Conservation (phyloP, 92 coral and sea anemone genomes). For the Heteractis magnifica region DNA sequence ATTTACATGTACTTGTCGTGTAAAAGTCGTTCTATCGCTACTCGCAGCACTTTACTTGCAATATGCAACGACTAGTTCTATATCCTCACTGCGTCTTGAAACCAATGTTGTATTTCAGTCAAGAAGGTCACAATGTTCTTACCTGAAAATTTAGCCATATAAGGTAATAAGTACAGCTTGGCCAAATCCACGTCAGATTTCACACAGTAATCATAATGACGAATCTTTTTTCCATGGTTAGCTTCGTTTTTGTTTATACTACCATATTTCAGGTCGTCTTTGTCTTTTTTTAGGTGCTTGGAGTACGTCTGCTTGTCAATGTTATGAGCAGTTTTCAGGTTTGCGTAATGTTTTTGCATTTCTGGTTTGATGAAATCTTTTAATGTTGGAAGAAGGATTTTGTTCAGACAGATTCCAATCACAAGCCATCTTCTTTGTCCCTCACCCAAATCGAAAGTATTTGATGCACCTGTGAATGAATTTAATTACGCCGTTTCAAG, state of each 20-base stretch:
- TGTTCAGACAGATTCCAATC: constrained; percentile 67
- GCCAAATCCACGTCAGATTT: constrained; percentile 64
- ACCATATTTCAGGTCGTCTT: constrained; percentile 54
- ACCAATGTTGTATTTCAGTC: too few species aligned
- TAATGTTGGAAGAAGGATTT: constrained; percentile 62
- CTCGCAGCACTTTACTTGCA: too few species aligned
- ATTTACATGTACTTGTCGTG: too few species aligned
- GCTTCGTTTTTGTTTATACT: constrained; percentile 73
- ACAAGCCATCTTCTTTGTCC: constrained; percentile 85
- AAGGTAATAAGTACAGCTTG: constrained; percentile 68
- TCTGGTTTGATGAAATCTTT: constrained; percentile 44
- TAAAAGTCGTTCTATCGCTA: too few species aligned
- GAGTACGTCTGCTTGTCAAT: constrained; percentile 53
- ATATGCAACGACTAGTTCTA: too few species aligned
- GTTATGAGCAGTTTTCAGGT: constrained; percentile 28
- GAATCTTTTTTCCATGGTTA: constrained; percentile 40
- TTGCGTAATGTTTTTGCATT: constrained; percentile 53
- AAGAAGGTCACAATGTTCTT: background rate
- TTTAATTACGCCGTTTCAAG: background rate
- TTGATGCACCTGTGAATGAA: background rate
- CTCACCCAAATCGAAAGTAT: constrained; percentile 10
- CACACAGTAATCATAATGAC: constrained; percentile 65
- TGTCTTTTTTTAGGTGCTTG: constrained; percentile 33
- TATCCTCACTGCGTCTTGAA: too few species aligned
- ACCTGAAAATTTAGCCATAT: constrained; percentile 88